Percentiles rank a stretch among this genome's conserved stretches.
These are phyloP conservation scores for Eustalomyia histrio DNA, from an alignment of 2,888 invertebrate species.

Conservation along the genomic window DNA sequence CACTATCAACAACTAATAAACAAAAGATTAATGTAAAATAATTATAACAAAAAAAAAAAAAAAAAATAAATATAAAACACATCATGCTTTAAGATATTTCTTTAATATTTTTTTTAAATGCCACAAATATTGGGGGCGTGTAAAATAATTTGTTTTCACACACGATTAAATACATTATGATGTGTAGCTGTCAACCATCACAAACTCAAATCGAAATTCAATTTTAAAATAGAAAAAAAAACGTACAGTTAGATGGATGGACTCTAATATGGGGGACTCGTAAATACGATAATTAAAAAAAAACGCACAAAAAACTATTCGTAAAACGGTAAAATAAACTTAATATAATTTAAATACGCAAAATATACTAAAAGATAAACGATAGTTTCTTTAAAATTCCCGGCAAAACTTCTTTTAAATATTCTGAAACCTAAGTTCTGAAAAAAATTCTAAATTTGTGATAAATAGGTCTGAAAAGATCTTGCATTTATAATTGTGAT, in stretches of 20 bases:
- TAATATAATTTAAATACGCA: constrained; percentile 22
- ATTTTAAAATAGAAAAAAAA: not conserved
- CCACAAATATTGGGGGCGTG: constrained; percentile 65
- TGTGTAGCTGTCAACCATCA: constrained; percentile 50
- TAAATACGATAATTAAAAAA: constrained; percentile 1
- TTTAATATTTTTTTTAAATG: constrained; percentile 23
- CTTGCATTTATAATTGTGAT: too few relatives aligned
- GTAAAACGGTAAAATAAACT: constrained; percentile 43
- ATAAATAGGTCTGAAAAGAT: too few relatives aligned
- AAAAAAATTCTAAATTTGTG: too few relatives aligned
- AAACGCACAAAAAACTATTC: constrained; percentile 44
- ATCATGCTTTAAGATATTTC: not conserved
- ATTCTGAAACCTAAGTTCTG: too few relatives aligned
- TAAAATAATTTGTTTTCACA: constrained; percentile 61
- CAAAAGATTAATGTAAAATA: not conserved
- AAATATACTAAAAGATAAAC: not conserved
- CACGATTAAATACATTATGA: constrained; percentile 58
- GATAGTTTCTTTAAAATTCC: too few relatives aligned
- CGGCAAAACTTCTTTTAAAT: too few relatives aligned
- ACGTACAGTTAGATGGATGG: not conserved
- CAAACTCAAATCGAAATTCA: constrained; percentile 23
- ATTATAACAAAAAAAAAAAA: constrained; percentile 31
- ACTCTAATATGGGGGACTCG: constrained; percentile 16
- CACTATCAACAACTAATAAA: not conserved
- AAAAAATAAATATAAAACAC: constrained; percentile 31